Percentiles rank a stretch among this genome's conserved stretches.
phyloP scores from a whole-genome alignment of 2,888 invertebrate genomes.

The Parnassius mnemosyne region DNA sequence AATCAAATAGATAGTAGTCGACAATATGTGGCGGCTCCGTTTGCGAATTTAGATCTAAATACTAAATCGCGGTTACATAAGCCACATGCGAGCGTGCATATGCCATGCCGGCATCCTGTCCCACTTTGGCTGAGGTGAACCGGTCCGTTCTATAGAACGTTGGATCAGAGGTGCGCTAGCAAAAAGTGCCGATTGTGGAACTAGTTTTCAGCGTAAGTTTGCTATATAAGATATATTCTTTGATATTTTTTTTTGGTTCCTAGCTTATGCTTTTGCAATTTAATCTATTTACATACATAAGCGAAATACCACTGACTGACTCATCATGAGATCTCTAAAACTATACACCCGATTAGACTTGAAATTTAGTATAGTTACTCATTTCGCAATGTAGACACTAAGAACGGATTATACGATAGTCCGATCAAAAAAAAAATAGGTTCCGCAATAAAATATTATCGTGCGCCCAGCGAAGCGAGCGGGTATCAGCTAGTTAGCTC shows the following conservation, averaged over 20 bases:
- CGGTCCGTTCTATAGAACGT: constrained; percentile 36
- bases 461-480: no score
- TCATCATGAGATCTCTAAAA: no score
- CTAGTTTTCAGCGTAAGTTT: constrained; percentile 3
- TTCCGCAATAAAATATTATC: no score
- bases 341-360: no score
- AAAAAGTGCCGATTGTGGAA: constrained; percentile 8
- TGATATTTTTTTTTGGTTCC: constrained; percentile 9
- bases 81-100: constrained; percentile 33
- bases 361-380: no score
- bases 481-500: no score
- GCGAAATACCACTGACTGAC: no score
- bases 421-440: no score
- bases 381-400: no score
- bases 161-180: neutral
- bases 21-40: constrained; percentile 7
- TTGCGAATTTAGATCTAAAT: constrained; percentile 13
- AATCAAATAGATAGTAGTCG: constrained; percentile 9
- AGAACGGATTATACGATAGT: no score
- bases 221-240: neutral
- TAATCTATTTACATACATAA: neutral
- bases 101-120: constrained; percentile 63
- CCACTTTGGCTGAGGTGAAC: constrained; percentile 68
- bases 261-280: neutral
- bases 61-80: constrained; percentile 31